Base-by-base conservation (phyloP, 2,797 vertebrate genomes). In the Odontamblyopus rebecca region DNA sequence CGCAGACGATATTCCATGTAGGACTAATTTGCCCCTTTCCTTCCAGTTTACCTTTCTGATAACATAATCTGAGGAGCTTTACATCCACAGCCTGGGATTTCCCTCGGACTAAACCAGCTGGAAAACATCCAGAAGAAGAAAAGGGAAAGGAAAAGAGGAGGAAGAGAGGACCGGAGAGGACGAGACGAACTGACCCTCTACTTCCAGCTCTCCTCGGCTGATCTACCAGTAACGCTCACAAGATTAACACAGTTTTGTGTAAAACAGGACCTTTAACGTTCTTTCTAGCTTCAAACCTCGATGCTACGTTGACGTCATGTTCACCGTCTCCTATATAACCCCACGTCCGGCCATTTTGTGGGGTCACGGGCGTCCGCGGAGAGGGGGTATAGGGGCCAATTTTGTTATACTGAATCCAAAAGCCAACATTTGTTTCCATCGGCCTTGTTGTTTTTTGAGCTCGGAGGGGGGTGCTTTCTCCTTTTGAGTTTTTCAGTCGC, bases 391-490 rank as follows among this genome's bases (percentile, higher is more conserved):
- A 92, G 93, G 93, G 94, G 95, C 88, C 93, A 93, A 96, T 96
- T 96, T 96, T 96, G 95, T 96, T 96, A 96, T 96, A 95, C 92
- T 95, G 94, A 96, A 96, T 96, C 94, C 94, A 95, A 96, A 95
- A 96, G 92, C 94, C 94, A 95, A 96, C 95, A 97, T 96, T 97
- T 97, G 96, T 94, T 97, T 97, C 96, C 95, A 95, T 96, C 95
- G 94, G 96, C 90, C 94, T 93, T 96, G 95, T 95, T 96, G 94
- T 96, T 96, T 95, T 94, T 94, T 73, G 81, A 80, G 86, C 90
- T 84, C 80, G 82, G 76, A 68, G 80, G 50, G 85, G 89, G 77
- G 89, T 87, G 78, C 85, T 81, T 82, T 76, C 83, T 89, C 92
- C 95, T 96, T 97, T 96, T 96, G 95, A 97, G 95, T 95, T 94